These are phyloP conservation scores for Heptranchias perlo DNA, from an alignment of 2,113 vertebrate genomes.

Conservation along the genomic window DNA sequence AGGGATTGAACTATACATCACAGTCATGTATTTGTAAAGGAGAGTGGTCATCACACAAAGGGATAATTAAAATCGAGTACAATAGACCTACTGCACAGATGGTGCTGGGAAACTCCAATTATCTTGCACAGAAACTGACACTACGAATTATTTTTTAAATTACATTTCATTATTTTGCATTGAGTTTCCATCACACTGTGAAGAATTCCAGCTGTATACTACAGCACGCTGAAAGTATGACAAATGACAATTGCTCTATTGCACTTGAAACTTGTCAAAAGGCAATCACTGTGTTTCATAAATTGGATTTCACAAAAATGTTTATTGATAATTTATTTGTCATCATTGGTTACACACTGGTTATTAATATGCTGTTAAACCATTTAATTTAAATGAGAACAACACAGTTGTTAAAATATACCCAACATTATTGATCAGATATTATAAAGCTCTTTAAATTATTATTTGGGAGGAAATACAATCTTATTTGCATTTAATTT, in stretches of 20 bases:
- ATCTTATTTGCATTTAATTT: not conserved
- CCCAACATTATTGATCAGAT: not conserved
- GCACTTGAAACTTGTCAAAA: slow-evolving; percentile 16
- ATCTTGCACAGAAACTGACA: not conserved
- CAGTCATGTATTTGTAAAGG: not conserved
- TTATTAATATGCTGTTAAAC: slow-evolving; percentile 21
- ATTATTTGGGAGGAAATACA: not conserved
- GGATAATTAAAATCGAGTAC: not conserved
- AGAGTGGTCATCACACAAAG: not conserved
- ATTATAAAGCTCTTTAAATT: not conserved
- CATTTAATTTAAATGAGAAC: slow-evolving; percentile 1
- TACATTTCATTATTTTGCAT: slow-evolving; percentile 19
- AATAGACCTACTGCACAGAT: not conserved
- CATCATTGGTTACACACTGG: not conserved
- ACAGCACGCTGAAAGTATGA: not conserved
- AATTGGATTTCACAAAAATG: slow-evolving; percentile 1
- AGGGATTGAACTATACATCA: not conserved
- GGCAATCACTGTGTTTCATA: not conserved
- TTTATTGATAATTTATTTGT: not conserved
- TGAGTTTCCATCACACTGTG: not conserved
- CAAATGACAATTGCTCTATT: not conserved
- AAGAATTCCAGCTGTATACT: not conserved
- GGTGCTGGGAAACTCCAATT: not conserved
- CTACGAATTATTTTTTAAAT: not conserved
- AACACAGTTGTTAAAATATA: too few relatives aligned